A percentile compares a stretch with the other conserved stretches of the same genome.
Evolutionary conservation across 2,113 vertebrate genomes (phyloP).

Genomic region (Tachycineta bicolor): DNA sequence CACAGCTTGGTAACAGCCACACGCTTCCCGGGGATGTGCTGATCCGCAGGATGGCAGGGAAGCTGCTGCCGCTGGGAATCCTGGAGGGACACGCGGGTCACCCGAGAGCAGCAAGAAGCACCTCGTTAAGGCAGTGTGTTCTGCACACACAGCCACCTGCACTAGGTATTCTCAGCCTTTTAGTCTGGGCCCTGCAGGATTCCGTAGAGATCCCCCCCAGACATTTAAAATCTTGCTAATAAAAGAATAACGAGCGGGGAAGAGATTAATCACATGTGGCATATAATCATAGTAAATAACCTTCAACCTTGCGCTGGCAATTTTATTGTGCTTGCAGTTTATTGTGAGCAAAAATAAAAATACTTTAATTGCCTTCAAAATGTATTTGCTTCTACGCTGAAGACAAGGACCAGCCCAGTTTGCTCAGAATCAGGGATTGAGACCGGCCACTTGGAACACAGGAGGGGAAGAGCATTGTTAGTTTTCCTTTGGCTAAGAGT

Average conservation of each 20-base stretch:
- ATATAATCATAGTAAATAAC: constrained; percentile 22
- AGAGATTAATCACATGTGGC: constrained; percentile 22
- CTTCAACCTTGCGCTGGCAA: neutral
- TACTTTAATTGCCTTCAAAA: constrained; percentile 55
- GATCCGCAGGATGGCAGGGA: neutral
- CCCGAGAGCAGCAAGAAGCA: neutral
- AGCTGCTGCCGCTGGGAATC: neutral
- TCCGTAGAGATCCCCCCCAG: neutral
- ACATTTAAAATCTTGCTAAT: neutral
- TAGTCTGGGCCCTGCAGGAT: neutral
- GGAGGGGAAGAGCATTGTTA: neutral
- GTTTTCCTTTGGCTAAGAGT: neutral
- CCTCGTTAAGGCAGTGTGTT: neutral
- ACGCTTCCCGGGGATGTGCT: neutral
- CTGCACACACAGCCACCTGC: neutral
- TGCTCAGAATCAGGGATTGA: neutral
- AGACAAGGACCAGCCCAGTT: neutral
- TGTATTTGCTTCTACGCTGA: neutral
- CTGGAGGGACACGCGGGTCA: neutral
- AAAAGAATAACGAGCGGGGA: neutral
- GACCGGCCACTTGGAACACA: neutral
- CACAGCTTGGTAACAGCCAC: neutral
- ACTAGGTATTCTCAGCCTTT: neutral
- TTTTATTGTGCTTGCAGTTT: constrained; percentile 36
- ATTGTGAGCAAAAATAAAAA: constrained; percentile 64